These are phyloP conservation scores for Tromatobia lineatoria DNA, from an alignment of 2,888 invertebrate genomes.

Conservation along the genomic window DNA sequence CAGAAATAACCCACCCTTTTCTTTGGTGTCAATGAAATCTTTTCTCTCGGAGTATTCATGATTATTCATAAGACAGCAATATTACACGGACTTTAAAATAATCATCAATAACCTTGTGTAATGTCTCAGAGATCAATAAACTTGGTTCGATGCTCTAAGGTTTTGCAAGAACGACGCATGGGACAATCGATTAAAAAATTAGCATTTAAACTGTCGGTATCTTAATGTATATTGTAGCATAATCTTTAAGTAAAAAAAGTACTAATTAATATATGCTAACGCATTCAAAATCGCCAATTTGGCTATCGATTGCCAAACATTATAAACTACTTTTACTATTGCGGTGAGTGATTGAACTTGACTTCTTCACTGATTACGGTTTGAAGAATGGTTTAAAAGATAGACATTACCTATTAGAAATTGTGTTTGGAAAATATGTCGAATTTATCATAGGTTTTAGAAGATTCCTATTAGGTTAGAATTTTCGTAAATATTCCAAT, in stretches of 20 bases:
- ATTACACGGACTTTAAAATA: not conserved
- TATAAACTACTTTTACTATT: not conserved
- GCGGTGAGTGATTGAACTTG: not conserved
- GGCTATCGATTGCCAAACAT: not conserved
- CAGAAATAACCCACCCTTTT: no score
- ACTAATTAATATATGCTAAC: not conserved
- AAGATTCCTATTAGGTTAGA: no score
- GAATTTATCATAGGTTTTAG: no score
- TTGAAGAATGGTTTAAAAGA: no score
- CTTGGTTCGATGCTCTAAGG: not conserved
- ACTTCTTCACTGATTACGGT: no score
- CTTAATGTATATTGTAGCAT: not conserved
- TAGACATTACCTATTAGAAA: no score
- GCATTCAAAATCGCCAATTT: not conserved
- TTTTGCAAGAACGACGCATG: not conserved
- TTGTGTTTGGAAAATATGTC: no score
- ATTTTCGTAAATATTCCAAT: no score
- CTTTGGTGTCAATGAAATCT: no score
- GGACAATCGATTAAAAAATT: not conserved
- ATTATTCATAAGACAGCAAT: slow-evolving; percentile 16
- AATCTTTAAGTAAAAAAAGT: not conserved
- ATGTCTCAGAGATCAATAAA: not conserved
- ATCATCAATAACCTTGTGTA: not conserved
- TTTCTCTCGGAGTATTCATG: no score
- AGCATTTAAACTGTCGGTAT: not conserved